Evolutionary conservation across 64 coral and sea anemone species (phyloP).

Genomic region (Trachythela sp.): DNA sequence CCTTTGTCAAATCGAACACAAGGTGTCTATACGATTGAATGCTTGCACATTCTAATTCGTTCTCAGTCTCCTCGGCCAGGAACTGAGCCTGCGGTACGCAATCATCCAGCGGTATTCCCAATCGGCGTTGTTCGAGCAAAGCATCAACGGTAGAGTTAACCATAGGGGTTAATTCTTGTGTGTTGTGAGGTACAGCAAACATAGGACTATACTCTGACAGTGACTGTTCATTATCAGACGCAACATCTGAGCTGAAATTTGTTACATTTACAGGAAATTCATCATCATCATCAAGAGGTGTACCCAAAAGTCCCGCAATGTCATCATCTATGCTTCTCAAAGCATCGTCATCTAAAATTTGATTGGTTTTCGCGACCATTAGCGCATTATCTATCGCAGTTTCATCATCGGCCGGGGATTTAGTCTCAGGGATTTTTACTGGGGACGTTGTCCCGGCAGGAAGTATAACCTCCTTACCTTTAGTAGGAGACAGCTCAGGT

Average conservation of each 20-base stretch:
- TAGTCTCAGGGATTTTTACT: not conserved
- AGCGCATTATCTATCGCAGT: not conserved
- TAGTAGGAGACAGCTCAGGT: not conserved
- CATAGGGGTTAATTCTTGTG: constrained; percentile 52
- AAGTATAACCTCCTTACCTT: not conserved
- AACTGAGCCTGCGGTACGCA: constrained; percentile 55
- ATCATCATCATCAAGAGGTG: not conserved
- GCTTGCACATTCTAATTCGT: constrained; percentile 60
- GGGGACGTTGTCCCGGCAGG: not conserved
- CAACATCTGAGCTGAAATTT: not conserved
- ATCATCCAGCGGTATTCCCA: constrained; percentile 44
- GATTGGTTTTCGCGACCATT: not conserved
- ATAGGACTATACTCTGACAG: not conserved
- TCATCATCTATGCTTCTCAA: not conserved
- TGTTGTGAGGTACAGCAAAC: constrained; percentile 71
- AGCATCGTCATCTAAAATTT: not conserved
- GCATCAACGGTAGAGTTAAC: constrained; percentile 50
- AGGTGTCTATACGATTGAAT: constrained; percentile 75
- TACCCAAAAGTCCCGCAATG: not conserved
- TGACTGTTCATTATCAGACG: not conserved
- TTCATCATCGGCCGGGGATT: not conserved
- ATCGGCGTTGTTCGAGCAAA: constrained; percentile 54
- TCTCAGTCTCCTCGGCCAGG: constrained; percentile 22
- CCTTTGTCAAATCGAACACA: constrained; percentile 77
- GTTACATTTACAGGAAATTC: constrained; percentile 5